Conservation (phyloP, 2,888 invertebrate genomes). For the Clivina fossor region DNA sequence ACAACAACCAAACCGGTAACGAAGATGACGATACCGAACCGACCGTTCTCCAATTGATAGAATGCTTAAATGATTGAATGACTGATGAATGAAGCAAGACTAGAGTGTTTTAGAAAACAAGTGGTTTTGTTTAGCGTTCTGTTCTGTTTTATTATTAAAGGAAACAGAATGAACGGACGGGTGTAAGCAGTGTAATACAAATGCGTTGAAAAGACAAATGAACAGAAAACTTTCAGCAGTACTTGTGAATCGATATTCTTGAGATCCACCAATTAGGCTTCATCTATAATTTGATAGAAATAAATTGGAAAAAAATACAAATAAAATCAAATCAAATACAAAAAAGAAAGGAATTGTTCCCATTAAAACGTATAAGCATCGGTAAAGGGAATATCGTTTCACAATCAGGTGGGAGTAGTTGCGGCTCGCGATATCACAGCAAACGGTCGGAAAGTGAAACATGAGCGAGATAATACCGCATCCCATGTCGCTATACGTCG, state of each 20-base stretch:
- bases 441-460: constrained; percentile 7
- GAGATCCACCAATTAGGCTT: neutral
- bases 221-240: too few relatives aligned
- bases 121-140: neutral
- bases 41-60: constrained; percentile 4
- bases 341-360: neutral
- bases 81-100: too few relatives aligned
- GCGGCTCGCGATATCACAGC: neutral
- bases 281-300: neutral
- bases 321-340: neutral
- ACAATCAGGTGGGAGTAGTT: constrained; percentile 9
- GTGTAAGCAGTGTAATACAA: too few relatives aligned
- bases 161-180: too few relatives aligned
- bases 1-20: neutral
- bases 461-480: constrained; percentile 4
- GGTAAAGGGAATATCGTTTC: constrained; percentile 9
- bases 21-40: neutral
- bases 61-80: too few relatives aligned
- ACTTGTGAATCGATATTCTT: neutral
- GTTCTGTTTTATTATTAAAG: too few relatives aligned
- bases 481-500: neutral
- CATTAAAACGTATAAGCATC: neutral
- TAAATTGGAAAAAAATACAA: neutral
- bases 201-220: too few relatives aligned
- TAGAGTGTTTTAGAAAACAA: neutral